Conservation (phyloP, 2,888 invertebrate genomes). For the Nomada ferruginata region DNA sequence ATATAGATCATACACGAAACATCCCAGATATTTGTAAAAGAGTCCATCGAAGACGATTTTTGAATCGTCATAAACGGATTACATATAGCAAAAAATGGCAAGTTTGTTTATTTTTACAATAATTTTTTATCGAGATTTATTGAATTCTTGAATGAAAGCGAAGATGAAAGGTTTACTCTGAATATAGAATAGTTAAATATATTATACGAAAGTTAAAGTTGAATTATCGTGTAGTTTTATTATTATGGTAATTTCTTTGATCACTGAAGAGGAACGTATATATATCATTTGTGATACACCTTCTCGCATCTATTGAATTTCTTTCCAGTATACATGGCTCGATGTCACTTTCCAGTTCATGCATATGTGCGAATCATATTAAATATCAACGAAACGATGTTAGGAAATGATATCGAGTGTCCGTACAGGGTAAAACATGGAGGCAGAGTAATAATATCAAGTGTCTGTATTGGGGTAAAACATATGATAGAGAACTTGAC, state of each 20-base stretch:
- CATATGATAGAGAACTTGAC: neutral
- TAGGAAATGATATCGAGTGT: conserved; percentile 38
- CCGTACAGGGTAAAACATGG: conserved; percentile 10
- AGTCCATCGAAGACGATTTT: neutral
- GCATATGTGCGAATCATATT: conserved; percentile 39
- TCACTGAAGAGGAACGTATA: conserved; percentile 16
- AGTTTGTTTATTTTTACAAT: neutral
- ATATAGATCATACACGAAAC: no score
- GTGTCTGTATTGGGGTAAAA: conserved; percentile 21
- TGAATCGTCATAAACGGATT: neutral
- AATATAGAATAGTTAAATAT: neutral
- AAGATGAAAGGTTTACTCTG: neutral
- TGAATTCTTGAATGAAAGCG: neutral
- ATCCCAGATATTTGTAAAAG: neutral
- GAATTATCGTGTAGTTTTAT: neutral
- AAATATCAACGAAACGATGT: conserved; percentile 42
- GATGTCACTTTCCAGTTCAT: conserved; percentile 27
- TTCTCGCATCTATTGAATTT: conserved; percentile 38
- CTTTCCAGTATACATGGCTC: conserved; percentile 19
- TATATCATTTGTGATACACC: neutral
- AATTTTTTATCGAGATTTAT: conserved; percentile 1
- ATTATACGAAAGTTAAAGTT: neutral
- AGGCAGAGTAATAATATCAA: conserved; percentile 21
- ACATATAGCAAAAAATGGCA: conserved; percentile 7
- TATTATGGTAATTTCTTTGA: conserved; percentile 7